Evolutionary conservation across 2,797 vertebrate species (phyloP).

Genomic region (Karalla daura): DNA sequence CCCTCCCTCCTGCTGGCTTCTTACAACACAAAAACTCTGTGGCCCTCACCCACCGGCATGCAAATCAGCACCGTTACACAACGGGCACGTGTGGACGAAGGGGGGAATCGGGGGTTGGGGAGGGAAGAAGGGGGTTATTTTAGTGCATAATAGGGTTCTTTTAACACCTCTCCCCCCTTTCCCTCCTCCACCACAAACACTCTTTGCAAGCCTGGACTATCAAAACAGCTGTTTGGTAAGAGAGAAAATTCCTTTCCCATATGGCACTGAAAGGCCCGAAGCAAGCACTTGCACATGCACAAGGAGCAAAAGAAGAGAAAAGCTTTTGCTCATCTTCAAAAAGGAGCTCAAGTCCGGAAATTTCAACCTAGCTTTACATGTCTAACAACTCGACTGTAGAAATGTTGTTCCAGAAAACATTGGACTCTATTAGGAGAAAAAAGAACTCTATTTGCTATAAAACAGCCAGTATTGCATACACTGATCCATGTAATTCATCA

Average conservation of each 20-base stretch:
- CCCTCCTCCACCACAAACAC: slow-evolving; percentile 13
- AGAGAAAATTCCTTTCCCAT: slow-evolving; percentile 9
- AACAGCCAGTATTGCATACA: slow-evolving; percentile 1
- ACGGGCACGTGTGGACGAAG: slow-evolving; percentile 51
- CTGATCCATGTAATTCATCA: background rate
- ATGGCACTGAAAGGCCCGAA: background rate
- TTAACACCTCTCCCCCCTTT: slow-evolving; percentile 2
- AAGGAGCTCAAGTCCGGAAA: background rate
- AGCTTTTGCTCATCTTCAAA: background rate
- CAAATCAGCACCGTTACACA: slow-evolving; percentile 71
- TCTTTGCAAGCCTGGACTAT: slow-evolving; percentile 36
- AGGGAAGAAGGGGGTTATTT: background rate
- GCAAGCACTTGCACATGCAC: background rate
- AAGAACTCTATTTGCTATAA: background rate
- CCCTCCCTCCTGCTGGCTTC: background rate
- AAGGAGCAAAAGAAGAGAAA: background rate
- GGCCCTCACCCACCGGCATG: slow-evolving; percentile 38
- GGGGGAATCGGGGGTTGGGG: background rate
- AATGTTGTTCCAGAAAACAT: too few relatives aligned
- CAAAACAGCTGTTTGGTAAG: slow-evolving; percentile 47
- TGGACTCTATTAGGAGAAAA: background rate
- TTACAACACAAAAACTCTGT: slow-evolving; percentile 48
- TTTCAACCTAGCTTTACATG: too few relatives aligned
- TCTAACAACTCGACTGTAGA: too few relatives aligned
- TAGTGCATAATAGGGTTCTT: slow-evolving; percentile 37